Evolutionary conservation across 2,888 invertebrate genomes (phyloP), one percentile per base, ranked within the genome.

Genomic region (Allophyes oxyacanthae): DNA sequence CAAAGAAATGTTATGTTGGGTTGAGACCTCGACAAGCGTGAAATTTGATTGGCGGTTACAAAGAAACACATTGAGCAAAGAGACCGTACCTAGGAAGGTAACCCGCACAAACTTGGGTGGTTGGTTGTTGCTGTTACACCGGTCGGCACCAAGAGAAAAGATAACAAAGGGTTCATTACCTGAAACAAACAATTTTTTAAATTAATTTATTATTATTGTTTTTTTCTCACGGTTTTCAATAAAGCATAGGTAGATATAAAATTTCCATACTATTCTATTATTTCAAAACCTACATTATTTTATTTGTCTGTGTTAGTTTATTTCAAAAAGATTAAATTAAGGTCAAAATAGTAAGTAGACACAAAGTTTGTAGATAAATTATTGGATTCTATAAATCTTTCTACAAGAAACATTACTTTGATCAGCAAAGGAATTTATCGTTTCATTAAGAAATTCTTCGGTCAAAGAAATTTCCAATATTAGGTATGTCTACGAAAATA

Each of bases 31-130:
- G 83, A 82, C 84, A 81, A 81, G 83, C 82, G 83, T 86, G 84
- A 88, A 88, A 86, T 89, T 87, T 87, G 81, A 87, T 88, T 84
- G 84, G 75, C 83, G 67, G 78, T 76, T 76, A 69, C 77, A 75
- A 64, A 75, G 75, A 75, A 81, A 82, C 20, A 82, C 66, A 77
- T 79, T 78, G 77, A 74, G 65, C 48, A 60, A 68, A 73, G 64
- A 54, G 36, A 53, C 63, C 53, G 62, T 56, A 51, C 63, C 53
- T 64, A 60, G 45, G 46, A 67, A 58, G n/a, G n/a, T n/a, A n/a
- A n/a, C n/a, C n/a, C 69, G 36, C 49, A 42, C 53, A 67, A 72
- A 64, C 62, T 58, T 67, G 50, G 43, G 20, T 6, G n/a, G 11
- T 5, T 7, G n/a, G 1, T n/a, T n/a, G n/a, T n/a, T n/a, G 40